These are phyloP conservation scores for Hippopotamyrus pictus DNA, from an alignment of 2,797 vertebrate species.

Conservation along the genomic window DNA sequence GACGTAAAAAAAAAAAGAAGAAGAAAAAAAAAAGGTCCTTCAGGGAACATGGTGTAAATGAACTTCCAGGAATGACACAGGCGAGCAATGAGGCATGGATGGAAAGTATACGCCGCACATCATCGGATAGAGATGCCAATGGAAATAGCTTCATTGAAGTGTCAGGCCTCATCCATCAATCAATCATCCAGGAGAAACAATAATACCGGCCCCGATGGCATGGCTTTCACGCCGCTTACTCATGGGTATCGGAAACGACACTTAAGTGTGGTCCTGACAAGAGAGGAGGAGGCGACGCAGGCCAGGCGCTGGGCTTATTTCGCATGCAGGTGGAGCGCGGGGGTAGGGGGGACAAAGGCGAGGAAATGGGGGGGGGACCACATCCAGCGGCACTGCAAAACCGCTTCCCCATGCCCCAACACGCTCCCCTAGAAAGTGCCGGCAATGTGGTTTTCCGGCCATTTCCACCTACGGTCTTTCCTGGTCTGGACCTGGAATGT, in stretches of 20 bases:
- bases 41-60: constrained; percentile 98
- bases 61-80: constrained; percentile 99
- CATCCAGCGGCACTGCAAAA: not conserved
- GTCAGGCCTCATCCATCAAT: constrained; percentile 99
- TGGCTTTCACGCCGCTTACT: constrained; percentile 97
- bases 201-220: constrained; percentile 79
- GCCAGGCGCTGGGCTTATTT: constrained; percentile 73
- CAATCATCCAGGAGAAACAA: constrained; percentile 99
- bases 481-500: not conserved
- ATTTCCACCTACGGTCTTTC: not conserved
- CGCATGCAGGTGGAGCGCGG: constrained; percentile 30
- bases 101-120: constrained; percentile 99
- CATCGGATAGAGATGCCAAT: constrained; percentile 99
- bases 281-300: constrained; percentile 59
- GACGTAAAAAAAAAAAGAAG: constrained; percentile 45
- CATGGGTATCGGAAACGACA: constrained; percentile 95
- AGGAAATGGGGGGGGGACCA: constrained; percentile 17
- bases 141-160: constrained; percentile 99
- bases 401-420: not conserved
- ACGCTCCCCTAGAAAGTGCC: not conserved
- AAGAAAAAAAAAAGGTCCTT: constrained; percentile 80
- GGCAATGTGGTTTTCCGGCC: not conserved
- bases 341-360: constrained; percentile 42
- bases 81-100: constrained; percentile 99
- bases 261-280: constrained; percentile 95